Conservation (phyloP, 2,113 vertebrate genomes). For the Holacanthus passer region DNA sequence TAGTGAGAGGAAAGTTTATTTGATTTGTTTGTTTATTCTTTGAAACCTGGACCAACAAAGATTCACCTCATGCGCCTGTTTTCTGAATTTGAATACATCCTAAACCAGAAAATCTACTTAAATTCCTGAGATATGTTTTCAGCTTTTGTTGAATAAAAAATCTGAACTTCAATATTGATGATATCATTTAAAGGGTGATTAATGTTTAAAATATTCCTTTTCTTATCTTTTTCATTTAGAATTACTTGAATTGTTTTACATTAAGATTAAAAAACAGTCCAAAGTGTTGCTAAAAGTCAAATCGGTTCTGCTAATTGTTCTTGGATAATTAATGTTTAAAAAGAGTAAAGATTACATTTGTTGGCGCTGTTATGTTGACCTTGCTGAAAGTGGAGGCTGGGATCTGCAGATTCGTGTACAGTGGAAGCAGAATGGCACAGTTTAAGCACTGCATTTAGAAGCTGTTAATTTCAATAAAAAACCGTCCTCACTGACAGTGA, state of each 20-base stretch:
- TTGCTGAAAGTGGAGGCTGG: constrained; percentile 18
- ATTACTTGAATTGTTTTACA: no score
- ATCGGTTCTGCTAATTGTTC: neutral
- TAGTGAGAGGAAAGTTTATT: neutral
- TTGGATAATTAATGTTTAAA: neutral
- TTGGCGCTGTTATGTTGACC: neutral
- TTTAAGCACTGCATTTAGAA: constrained; percentile 16
- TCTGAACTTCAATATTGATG: neutral
- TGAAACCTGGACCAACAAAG: neutral
- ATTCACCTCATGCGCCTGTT: neutral
- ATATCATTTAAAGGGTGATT: neutral
- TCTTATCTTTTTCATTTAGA: no score
- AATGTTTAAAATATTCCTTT: no score
- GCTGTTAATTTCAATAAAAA: constrained; percentile 21
- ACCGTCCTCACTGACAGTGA: neutral
- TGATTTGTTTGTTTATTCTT: neutral
- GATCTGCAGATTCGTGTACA: constrained; percentile 5
- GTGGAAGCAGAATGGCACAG: neutral
- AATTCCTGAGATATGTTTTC: neutral
- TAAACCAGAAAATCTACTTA: neutral
- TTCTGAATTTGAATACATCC: neutral
- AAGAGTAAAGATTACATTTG: neutral
- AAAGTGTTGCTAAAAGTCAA: neutral
- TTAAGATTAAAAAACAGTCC: neutral
- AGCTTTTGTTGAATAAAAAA: neutral